Base-by-base conservation (phyloP, 2,888 invertebrate species). In the Sicus ferrugineus region DNA sequence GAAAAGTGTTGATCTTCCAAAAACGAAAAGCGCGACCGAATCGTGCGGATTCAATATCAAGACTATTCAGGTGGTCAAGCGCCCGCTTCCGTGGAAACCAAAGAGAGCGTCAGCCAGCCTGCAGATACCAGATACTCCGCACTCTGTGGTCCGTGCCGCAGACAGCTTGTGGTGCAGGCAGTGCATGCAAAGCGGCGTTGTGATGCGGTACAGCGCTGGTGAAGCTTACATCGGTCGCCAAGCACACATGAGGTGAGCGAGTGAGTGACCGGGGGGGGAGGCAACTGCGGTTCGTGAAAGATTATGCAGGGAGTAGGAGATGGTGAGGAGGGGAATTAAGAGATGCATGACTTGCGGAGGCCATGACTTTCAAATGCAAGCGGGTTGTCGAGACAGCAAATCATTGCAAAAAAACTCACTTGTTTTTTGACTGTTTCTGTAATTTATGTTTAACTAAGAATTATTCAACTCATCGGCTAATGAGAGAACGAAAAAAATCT, bases 21-120 rank as follows among this genome's bases (percentile, higher is more conserved):
- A 71, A 78, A 34, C 65, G 54, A 52, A 65, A 67, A 61, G 23
- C 52, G 70, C 74, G 73, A 74, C 82, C 81, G 78, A 74, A 75
- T 77, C 81, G 75, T 75, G 77, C 77, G 77, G 79, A 75, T 80
- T 75, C 80, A 81, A 79, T 79, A 78, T 74, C 75, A 76, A 77
- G 76, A 81, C 81, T 81, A 79, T 77, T 76, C 76, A 71, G 74
- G 75, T 73, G 73, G 71, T 75, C 74, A 79, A 79, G 76, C 74
- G 71, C 74, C 70, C 70, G 62, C 73, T 67, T 66, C 66, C 69
- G 42, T 73, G 72, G 67, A 67, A 71, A 70, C 54, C 50, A 42
- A n/a, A 65, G 58, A 66, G 4, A 19, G 21, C 54, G 16, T 23
- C 54, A 58, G 38, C 16, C 14, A 56, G 21, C 23, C 3, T 26